Conservation (phyloP, 2,113 vertebrate genomes). For the Myanophis thanlyinensis region DNA sequence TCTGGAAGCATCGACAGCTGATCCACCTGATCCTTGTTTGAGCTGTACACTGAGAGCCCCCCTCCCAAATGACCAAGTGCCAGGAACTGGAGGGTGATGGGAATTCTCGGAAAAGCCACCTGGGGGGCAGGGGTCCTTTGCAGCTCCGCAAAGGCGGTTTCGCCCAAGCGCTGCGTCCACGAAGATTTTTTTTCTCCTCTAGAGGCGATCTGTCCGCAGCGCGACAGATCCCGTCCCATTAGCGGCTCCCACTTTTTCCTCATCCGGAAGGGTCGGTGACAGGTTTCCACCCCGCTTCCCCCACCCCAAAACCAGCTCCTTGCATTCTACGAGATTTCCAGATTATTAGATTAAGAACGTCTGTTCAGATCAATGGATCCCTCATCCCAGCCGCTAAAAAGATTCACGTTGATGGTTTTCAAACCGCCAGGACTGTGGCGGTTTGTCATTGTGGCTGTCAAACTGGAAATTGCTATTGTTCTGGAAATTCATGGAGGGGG, state of each 20-base stretch:
- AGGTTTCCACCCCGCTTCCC: not conserved
- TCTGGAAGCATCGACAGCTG: not conserved
- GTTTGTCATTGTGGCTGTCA: not conserved
- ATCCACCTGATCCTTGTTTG: not conserved
- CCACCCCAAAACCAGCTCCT: not conserved
- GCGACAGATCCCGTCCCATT: not conserved
- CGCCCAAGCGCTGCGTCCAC: not conserved
- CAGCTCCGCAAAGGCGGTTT: not conserved
- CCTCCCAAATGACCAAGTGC: not conserved
- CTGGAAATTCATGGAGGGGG: not conserved
- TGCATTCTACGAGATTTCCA: not conserved
- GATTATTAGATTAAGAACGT: not conserved
- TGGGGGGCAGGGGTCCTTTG: not conserved
- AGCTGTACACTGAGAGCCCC: not conserved
- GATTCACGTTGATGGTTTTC: not conserved
- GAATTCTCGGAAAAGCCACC: not conserved
- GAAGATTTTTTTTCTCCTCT: no score
- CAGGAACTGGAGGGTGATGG: not conserved
- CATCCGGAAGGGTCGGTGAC: not conserved
- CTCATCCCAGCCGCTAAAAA: not conserved
- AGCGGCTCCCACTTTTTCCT: not conserved
- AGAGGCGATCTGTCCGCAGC: not conserved
- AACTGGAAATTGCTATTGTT: not conserved
- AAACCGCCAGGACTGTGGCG: not conserved
- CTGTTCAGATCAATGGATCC: not conserved